A percentile compares a stretch with the other conserved stretches of the same genome.
Conservation (phyloP, 2,113 vertebrate genomes). For the Cynocephalus volans region DNA sequence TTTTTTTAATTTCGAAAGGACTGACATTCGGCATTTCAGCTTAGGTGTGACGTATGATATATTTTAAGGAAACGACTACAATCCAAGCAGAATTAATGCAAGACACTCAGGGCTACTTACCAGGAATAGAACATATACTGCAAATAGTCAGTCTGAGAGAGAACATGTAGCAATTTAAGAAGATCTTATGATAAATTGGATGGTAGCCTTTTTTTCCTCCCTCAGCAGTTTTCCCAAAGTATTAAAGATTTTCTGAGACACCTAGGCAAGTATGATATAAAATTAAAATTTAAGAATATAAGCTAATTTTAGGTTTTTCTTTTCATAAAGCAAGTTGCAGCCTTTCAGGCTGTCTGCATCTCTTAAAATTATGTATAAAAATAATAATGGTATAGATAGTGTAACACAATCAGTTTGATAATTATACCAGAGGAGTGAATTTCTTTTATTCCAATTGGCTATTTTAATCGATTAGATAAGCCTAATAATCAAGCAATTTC, state of each 20-base stretch:
- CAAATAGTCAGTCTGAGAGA: slow-evolving; percentile 61
- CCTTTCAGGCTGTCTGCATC: slow-evolving; percentile 24
- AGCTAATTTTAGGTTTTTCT: slow-evolving; percentile 17
- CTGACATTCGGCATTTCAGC: slow-evolving; percentile 61
- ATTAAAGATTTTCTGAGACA: slow-evolving; percentile 55
- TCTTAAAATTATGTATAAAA: slow-evolving; percentile 66
- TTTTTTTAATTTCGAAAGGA: slow-evolving; percentile 24
- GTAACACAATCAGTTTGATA: slow-evolving; percentile 58
- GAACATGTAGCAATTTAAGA: slow-evolving; percentile 61
- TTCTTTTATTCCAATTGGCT: slow-evolving; percentile 63
- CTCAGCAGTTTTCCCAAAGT: slow-evolving; percentile 52
- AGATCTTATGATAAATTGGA: slow-evolving; percentile 51
- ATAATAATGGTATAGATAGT: slow-evolving; percentile 50
- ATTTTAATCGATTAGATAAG: slow-evolving; percentile 75
- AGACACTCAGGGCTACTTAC: slow-evolving; percentile 53
- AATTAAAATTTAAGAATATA: slow-evolving; percentile 66
- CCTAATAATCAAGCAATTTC: slow-evolving; percentile 66
- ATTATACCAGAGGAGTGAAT: slow-evolving; percentile 46
- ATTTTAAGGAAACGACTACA: slow-evolving; percentile 76
- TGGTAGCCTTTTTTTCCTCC: background rate
- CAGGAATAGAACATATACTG: slow-evolving; percentile 68
- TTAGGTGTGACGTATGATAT: slow-evolving; percentile 72
- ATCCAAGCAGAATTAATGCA: slow-evolving; percentile 72
- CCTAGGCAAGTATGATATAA: slow-evolving; percentile 17
- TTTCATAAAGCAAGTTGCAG: background rate